Evolutionary conservation across 2,888 invertebrate genomes (phyloP), one percentile per base, ranked within the genome.

Genomic region (Drosophila eohydei): DNA sequence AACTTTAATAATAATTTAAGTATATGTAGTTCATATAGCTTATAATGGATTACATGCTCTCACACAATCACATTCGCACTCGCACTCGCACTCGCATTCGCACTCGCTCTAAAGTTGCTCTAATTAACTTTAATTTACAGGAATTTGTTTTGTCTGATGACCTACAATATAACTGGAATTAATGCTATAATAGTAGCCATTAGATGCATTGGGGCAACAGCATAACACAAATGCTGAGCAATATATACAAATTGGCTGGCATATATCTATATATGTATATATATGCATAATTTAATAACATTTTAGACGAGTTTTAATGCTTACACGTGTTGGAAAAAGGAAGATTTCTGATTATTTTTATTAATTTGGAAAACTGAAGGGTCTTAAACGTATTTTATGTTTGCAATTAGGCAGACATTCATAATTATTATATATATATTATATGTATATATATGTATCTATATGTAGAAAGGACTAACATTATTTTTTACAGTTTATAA

Each of bases 51-150:
- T 68, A 57, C 59, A 67, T 28, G n/a, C 58, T 34, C 48, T 62
- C 48, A 52, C 61, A 28, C 46, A 54, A 28, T 46, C 69, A 57
- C 43, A 46, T 26, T 4, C 57, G 46, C 16, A 46, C 40, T 11
- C n/a, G 21, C 21, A 34, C 46, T 68, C 63, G 34, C 28, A 2
- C 57, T 50, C n/a, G 30, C 43, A n/a, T n/a, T n/a, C 40, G 11
- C 32, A 12, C 36, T 58, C 61, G 46, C 46, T 54, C 59, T 69
- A 70, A 70, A 59, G 67, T 51, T 76, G 61, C 54, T 66, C 77
- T 79, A 81, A 89, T 89, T 87, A 89, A 72, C 77, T 87, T 76
- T 71, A 71, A 77, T 77, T 72, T 83, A 88, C 89, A 86, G 84
- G 81, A 86, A 79, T 81, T 76, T 64, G 52, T 55, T 67, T 71